These are phyloP conservation scores for Phaetusa simplex DNA, from an alignment of 2,113 vertebrate genomes.

Conservation along the genomic window DNA sequence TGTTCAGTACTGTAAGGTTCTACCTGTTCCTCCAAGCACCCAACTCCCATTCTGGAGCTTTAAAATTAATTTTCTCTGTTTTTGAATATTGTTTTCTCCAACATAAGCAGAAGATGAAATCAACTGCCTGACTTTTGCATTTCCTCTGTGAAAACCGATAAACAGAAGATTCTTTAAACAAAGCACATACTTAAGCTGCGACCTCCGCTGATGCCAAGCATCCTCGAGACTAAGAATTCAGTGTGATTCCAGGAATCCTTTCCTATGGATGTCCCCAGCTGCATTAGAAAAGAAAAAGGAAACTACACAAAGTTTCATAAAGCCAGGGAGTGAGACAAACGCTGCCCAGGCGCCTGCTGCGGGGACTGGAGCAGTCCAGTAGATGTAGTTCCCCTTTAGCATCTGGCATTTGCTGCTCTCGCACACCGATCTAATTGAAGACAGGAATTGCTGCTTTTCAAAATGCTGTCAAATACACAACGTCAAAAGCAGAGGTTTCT, in stretches of 20 bases:
- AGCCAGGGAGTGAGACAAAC: neutral
- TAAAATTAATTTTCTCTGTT: neutral
- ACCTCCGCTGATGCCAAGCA: constrained; percentile 15
- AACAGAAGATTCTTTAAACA: constrained; percentile 44
- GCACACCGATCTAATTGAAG: neutral
- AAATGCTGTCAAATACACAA: neutral
- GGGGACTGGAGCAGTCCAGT: neutral
- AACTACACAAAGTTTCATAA: neutral
- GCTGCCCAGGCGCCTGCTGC: neutral
- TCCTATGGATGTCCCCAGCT: neutral
- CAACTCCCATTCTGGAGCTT: neutral
- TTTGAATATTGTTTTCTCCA: neutral
- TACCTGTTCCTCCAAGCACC: neutral
- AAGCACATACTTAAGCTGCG: constrained; percentile 26
- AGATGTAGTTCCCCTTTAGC: neutral
- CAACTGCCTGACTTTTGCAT: neutral
- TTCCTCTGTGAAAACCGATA: constrained; percentile 15
- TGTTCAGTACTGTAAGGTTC: neutral
- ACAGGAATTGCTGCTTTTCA: neutral
- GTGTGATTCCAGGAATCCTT: neutral
- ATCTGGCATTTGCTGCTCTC: constrained; percentile 1
- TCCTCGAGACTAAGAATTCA: neutral
- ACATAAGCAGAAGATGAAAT: neutral
- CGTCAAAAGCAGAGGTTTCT: neutral
- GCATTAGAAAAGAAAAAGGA: neutral